Evolutionary conservation across 2,797 vertebrate species (phyloP).

Genomic region (Danio jaintianensis): DNA sequence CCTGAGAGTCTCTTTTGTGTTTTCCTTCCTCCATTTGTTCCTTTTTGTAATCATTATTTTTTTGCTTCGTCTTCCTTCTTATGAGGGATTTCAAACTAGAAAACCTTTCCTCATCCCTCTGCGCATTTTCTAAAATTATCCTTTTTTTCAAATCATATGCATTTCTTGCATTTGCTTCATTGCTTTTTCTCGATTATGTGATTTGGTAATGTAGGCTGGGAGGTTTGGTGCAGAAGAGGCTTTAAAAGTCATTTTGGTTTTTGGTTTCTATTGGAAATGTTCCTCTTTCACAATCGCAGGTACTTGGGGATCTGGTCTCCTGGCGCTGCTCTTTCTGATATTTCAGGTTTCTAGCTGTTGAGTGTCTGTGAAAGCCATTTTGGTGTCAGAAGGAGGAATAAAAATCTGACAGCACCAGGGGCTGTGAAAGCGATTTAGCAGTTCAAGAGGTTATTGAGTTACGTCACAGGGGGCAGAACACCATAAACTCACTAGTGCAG

Average conservation of each 20-base stretch:
- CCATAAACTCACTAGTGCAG: conserved; percentile 9
- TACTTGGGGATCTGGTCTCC: conserved; percentile 1
- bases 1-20: conserved; percentile 66
- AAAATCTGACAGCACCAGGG: background rate
- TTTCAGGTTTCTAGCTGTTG: conserved; percentile 13
- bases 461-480: background rate
- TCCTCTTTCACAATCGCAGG: background rate
- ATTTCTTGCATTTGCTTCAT: background rate
- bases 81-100: conserved; percentile 25
- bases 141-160: background rate
- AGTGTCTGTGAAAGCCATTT: conserved; percentile 11
- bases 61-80: background rate
- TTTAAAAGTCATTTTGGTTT: conserved; percentile 10
- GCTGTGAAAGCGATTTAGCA: conserved; percentile 16
- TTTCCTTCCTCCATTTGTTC: conserved; percentile 40
- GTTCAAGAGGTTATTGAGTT: conserved; percentile 30
- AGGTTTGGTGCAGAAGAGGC: background rate
- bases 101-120: conserved; percentile 1
- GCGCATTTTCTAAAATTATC: background rate
- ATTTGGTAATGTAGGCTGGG: background rate
- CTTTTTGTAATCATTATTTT: conserved; percentile 63
- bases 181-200: background rate
- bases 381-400: conserved; percentile 21
- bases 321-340: background rate
- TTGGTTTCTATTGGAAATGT: background rate